Base-by-base conservation (phyloP, 2,113 vertebrate genomes). In the Poicephalus meyeri region DNA sequence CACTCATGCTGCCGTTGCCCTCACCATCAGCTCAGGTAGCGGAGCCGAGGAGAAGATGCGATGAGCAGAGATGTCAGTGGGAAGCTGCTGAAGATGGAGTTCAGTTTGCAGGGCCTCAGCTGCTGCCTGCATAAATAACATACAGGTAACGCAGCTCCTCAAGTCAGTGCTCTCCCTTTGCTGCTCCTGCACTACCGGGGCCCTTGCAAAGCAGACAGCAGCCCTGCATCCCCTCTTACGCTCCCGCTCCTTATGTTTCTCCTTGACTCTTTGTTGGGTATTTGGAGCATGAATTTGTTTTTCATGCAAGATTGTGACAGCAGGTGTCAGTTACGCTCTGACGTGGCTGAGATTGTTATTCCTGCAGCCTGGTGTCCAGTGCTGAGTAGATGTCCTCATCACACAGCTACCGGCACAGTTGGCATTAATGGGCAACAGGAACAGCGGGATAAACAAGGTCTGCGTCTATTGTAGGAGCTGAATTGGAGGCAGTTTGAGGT, bases 241-340 rank as follows among this genome's bases (percentile, higher is more conserved):
- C 52, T 91, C 26, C 47, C 9, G 71, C n/a, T 95, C 64, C 26
- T 49, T 88, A 10, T 20, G 17, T 69, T 91, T 93, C 49, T 79
- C 33, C 76, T 71, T 53, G 52, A 19, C 61, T 79, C 47, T 49
- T 53, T 69, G 52, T 58, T 84, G 88, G 85, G 17, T 90, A 29
- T 85, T 85, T 2, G 1, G 47, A 90, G 53, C 42, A 9, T 50
- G 46, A 52, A 5, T 52, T 42, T 74, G 70, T 60, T 71, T 73
- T 46, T 35, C 47, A 15, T 76, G 78, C 37, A 14, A 24, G 77
- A 66, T 49, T 88, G 49, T 91, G 81, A 86, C 86, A 94, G 94
- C 89, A 87, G 80, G 86, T 96, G 70, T 91, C 85, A 94, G 79
- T 94, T 97, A 31, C 26, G 12, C 58, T 86, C 68, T 35, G 35